Conservation (phyloP, 2,797 vertebrate species). For the Microctenopoma lineatum region DNA sequence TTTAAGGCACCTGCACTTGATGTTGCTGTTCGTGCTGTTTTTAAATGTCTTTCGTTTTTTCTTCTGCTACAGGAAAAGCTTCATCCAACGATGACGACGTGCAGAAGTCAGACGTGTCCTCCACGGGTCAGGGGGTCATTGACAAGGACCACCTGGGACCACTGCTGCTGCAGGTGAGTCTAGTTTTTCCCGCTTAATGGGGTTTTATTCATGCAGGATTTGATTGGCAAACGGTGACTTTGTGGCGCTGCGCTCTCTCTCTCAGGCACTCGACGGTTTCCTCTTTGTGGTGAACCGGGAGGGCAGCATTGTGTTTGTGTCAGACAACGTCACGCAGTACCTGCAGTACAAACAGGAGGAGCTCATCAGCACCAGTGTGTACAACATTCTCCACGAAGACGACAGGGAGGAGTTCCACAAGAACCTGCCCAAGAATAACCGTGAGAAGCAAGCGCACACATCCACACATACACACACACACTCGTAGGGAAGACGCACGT, state of each 20-base stretch:
- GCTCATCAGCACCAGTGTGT: constrained; percentile 95
- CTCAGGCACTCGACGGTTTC: constrained; percentile 94
- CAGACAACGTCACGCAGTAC: constrained; percentile 98
- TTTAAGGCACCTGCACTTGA: constrained; percentile 22
- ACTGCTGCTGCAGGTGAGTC: constrained; percentile 91
- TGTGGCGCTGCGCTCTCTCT: constrained; percentile 34
- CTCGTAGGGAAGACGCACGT: constrained; percentile 12
- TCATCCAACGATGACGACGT: constrained; percentile 91
- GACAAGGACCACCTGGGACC: constrained; percentile 95
- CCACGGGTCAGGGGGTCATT: constrained; percentile 94
- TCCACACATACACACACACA: constrained; percentile 2
- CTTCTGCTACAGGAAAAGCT: constrained; percentile 85
- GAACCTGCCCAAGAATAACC: constrained; percentile 93
- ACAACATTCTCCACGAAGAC: constrained; percentile 95
- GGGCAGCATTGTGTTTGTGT: constrained; percentile 97
- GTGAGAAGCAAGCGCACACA: constrained; percentile 75
- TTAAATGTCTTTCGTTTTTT: constrained; percentile 11
- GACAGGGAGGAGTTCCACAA: constrained; percentile 96
- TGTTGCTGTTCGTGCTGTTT: constrained; percentile 15
- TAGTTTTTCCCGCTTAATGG: not conserved
- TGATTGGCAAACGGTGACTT: constrained; percentile 22
- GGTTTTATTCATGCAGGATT: not conserved
- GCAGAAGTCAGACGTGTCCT: constrained; percentile 97
- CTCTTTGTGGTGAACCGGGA: constrained; percentile 98
- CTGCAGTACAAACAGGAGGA: constrained; percentile 98